Evolutionary conservation across 2,888 invertebrate species (phyloP), one percentile per base, ranked within the genome.

Genomic region (Vannuccia rotundouncinata): DNA sequence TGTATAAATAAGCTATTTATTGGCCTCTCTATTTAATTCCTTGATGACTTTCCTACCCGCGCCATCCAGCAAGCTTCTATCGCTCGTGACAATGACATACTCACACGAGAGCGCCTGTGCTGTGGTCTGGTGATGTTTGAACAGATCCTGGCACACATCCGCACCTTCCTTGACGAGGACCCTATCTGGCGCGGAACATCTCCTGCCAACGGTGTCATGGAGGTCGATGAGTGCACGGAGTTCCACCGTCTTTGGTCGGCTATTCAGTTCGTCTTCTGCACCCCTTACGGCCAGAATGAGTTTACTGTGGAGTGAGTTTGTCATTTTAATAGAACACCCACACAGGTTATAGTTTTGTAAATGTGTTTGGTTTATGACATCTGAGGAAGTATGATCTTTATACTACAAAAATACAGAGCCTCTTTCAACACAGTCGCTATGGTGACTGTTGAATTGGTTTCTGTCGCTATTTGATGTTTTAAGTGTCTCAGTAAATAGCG

Each of bases 111-210:
- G 90, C 91, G 98, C 0, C 91, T 99, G 0, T 99, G 98, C 88
- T 98, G 97, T 89, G 98, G 98, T 0, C 90, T 99, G 82, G 96
- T 96, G 28, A 94, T 98, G 86, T 99, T 98, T 89, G 95, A 96
- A 87, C 94, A 95, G 29, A 31, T 98, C 82, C 90, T 99, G 83
- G 92, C 92, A 79, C 91, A 95, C 74, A 91, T 98, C 82, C 92
- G 94, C 84, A 92, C 92, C 79, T 95, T 94, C 88, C 90, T 97
- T 81, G 84, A 84, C 1, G 30, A 81, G 28, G 86, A 87, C 79
- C 83, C 84, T 0, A 92, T 93, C 78, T 97, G 97, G 97, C 91
- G 92, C 45, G 94, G 94, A 10, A 92, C 92, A 59, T 83, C 85
- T 0, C 93, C 95, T 30, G 91, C 92, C 77, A 97, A 96, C 88